Evolutionary conservation across 2,113 vertebrate genomes (phyloP), one percentile per base, ranked within the genome.

Genomic region (Colinus virginianus): DNA sequence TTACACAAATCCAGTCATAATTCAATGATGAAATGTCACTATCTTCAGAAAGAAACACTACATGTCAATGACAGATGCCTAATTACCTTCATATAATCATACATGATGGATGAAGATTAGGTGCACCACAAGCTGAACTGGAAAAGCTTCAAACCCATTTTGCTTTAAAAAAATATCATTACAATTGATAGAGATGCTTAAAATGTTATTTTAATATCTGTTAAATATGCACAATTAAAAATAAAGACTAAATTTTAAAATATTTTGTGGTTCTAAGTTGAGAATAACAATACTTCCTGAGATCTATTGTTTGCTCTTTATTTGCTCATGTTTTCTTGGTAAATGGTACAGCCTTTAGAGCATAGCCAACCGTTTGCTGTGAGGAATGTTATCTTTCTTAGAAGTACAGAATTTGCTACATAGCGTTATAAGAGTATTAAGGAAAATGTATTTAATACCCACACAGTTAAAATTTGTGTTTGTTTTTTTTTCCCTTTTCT

Each of bases 51-150:
- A 16, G 19, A 38, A 96, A 68, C n/a, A 68, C 75, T 79, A 93
- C 77, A 45, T 89, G 78, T 82, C 64, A 89, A 83, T 91, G 75
- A 89, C 72, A 94, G 81, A 92, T 85, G 91, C 55, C 68, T 93
- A 96, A 96, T 78, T 94, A 90, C 43, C 25, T 90, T 87, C 56
- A 85, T 22, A 40, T 64, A 87, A 85, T 68, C 71, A 89, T 55
- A 89, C 7, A 43, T 28, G 71, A 42, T 45, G n/a, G 46, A 72
- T 87, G 48, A 92, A 90, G 23, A 82, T 89, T 70, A 83, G 84
- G 61, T 82, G 55, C 26, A 64, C 28, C 23, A 28, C 40, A 78
- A 89, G 42, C 32, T 77, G 74, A 86, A 91, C 45, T 18, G 8
- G 21, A 77, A 90, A 93, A 87, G 45, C 8, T 81, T 3, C 42